phyloP scores from a whole-genome alignment of 2,797 vertebrate species.

The Brotula barbata region DNA sequence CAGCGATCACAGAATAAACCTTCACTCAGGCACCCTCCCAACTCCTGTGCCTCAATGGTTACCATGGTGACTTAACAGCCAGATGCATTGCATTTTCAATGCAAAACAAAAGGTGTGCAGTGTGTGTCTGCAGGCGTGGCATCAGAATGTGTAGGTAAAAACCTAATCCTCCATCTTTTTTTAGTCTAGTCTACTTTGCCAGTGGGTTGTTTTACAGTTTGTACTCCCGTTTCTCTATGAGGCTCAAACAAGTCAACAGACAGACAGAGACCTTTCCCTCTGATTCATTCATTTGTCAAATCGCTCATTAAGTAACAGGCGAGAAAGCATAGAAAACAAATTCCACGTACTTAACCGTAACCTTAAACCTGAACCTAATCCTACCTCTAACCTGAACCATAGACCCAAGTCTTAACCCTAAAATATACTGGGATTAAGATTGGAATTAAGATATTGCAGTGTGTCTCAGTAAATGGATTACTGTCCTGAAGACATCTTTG shows the following conservation, averaged over 20 bases:
- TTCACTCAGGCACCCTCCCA: conserved; percentile 21
- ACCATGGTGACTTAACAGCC: conserved; percentile 68
- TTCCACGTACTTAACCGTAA: no score
- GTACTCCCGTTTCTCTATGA: not conserved
- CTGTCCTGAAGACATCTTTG: no score
- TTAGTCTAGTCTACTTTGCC: not conserved
- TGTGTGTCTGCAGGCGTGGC: not conserved
- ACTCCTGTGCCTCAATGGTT: conserved; percentile 54
- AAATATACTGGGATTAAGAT: no score
- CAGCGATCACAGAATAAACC: conserved; percentile 41
- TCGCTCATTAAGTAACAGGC: no score
- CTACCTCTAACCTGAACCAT: no score
- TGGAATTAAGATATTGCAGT: no score
- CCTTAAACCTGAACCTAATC: no score
- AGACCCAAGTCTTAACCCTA: no score
- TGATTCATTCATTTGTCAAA: conserved; percentile 8
- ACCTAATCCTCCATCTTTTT: conserved; percentile 11
- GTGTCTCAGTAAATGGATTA: no score
- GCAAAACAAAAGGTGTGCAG: not conserved
- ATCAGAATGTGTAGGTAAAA: not conserved
- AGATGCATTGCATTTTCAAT: conserved; percentile 16
- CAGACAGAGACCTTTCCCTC: conserved; percentile 16
- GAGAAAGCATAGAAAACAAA: no score
- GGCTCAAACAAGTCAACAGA: conserved; percentile 28
- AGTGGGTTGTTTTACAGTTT: not conserved